Base-by-base conservation (phyloP, 2,888 invertebrate genomes). In the Hypomecis punctinalis region DNA sequence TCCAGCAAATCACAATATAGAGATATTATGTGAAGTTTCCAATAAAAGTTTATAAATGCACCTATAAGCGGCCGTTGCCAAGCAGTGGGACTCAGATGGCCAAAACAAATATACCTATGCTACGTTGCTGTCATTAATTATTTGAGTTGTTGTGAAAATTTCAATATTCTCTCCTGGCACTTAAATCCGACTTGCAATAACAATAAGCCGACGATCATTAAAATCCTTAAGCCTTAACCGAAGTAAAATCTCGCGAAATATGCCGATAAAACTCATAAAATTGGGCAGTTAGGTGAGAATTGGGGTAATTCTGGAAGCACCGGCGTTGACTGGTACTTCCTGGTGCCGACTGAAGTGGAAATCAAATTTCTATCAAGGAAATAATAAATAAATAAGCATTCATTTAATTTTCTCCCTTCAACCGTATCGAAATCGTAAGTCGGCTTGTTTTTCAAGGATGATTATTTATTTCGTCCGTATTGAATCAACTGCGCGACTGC, bases 281-380 rank as follows among this genome's bases (percentile, higher is more conserved):
- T 40, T 51, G 9, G n/a, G 51, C 59, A 43, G 36, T 51, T 51
- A 51, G 11, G 49, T 1, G 36, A 51, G 45, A 59, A 49, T 51
- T 59, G 40, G 53, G 35, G 42, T 42, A 52, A 60, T 60, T 45
- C 33, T 52, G 40, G 35, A 11, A 53, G 39, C 42, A 37, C 39
- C 37, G 52, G 23, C 59, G 37, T 46, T 49, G 11, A 9, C 23
- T 42, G 37, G 23, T n/a, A 54, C 43, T 54, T 43, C 35, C 43
- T 10, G 36, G 49, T 11, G 43, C 13, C 23, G 39, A 11, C 49
- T 36, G 36, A 35, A 39, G 13, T 39, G 13, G 51, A 53, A 53
- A 53, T 53, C 53, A 54, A 54, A 54, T 43, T 23, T 39, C 5
- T 40, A 40, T 23, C 52, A 40, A 40, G 23, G 23, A 52, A 39